Conservation (phyloP, 2,888 invertebrate species). For the Drosophila setosimentum region DNA sequence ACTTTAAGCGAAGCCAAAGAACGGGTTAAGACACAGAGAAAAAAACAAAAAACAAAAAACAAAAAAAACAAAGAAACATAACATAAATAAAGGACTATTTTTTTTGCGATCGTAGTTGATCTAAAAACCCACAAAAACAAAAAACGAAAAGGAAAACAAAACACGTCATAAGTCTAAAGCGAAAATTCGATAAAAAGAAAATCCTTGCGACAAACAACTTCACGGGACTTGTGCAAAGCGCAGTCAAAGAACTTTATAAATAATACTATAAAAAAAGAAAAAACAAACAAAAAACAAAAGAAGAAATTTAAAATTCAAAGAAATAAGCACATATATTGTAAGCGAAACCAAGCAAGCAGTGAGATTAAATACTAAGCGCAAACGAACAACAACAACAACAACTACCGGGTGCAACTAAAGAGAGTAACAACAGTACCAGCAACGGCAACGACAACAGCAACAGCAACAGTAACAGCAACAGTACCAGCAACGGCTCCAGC, state of each 20-base stretch:
- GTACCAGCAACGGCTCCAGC: slow-evolving; percentile 21
- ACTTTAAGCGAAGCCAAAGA: slow-evolving; percentile 74
- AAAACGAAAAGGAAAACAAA: slow-evolving; percentile 30
- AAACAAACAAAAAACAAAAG: neutral
- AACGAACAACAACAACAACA: slow-evolving; percentile 39
- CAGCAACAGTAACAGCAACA: neutral
- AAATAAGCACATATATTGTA: slow-evolving; percentile 61
- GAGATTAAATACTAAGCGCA: slow-evolving; percentile 81
- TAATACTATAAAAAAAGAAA: slow-evolving; percentile 36
- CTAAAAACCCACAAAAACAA: slow-evolving; percentile 70
- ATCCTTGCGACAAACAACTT: slow-evolving; percentile 54
- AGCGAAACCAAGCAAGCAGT: slow-evolving; percentile 76
- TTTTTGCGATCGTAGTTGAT: slow-evolving; percentile 82
- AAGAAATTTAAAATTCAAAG: slow-evolving; percentile 42
- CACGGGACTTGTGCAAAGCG: slow-evolving; percentile 85
- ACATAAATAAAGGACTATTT: slow-evolving; percentile 60
- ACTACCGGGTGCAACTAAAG: slow-evolving; percentile 1
- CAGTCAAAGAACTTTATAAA: slow-evolving; percentile 80
- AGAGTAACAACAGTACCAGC: too few species aligned
- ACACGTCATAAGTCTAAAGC: neutral
- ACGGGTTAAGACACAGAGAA: slow-evolving; percentile 53
- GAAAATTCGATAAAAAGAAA: slow-evolving; percentile 1
- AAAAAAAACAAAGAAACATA: slow-evolving; percentile 26
- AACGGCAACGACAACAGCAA: slow-evolving; percentile 19
- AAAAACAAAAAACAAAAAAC: slow-evolving; percentile 22